Evolutionary conservation across 2,797 vertebrate species (phyloP).

Genomic region (Onychomys arenicola): DNA sequence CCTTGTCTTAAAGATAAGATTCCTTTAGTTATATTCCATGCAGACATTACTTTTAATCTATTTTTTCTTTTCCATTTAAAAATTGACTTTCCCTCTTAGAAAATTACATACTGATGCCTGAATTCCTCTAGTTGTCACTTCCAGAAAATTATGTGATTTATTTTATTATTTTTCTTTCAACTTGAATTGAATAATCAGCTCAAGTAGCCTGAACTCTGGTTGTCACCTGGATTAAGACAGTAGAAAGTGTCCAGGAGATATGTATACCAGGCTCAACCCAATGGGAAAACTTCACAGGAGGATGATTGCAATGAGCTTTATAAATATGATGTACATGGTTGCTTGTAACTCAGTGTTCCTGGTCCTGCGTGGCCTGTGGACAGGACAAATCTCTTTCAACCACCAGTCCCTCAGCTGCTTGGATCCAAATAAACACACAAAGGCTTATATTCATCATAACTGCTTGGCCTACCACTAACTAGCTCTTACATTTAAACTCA

Average conservation of each 20-base stretch:
- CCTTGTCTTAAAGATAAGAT: background rate
- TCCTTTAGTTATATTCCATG: background rate
- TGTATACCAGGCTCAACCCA: constrained; percentile 50
- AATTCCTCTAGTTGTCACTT: background rate
- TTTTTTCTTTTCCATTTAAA: constrained; percentile 32
- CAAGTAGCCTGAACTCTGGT: constrained; percentile 24
- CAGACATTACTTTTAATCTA: background rate
- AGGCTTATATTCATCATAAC: too few relatives aligned
- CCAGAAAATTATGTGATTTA: background rate
- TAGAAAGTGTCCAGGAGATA: background rate
- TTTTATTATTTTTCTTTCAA: constrained; percentile 60
- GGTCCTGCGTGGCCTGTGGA: too few relatives aligned
- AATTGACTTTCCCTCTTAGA: background rate
- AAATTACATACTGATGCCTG: background rate
- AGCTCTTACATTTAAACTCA: too few relatives aligned
- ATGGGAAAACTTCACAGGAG: constrained; percentile 53
- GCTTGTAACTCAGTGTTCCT: background rate
- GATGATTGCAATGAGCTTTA: constrained; percentile 14
- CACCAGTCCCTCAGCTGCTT: too few relatives aligned
- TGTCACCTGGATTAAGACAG: background rate
- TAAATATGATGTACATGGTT: constrained; percentile 46
- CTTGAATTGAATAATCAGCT: constrained; percentile 26
- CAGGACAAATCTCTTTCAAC: too few relatives aligned
- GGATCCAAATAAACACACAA: too few relatives aligned
- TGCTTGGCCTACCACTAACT: too few relatives aligned